Evolutionary conservation across 2,797 vertebrate species (phyloP), one percentile per base, ranked within the genome.

Genomic region (Chelidonichthys spinosus): DNA sequence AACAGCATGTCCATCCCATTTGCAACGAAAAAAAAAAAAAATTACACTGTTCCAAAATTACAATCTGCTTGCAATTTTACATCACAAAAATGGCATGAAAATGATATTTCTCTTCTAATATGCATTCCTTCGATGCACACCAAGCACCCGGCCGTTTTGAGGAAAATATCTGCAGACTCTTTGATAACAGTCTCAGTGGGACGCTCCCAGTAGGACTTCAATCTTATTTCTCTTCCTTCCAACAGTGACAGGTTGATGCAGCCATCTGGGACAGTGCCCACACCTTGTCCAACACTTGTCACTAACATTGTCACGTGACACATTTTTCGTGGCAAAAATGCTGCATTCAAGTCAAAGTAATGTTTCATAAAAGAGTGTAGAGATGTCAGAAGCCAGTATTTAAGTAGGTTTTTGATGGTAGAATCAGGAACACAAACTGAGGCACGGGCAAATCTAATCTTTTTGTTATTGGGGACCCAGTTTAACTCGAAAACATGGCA

Each of bases 211-310:
- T 39, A 53, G 67, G 65, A 68, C 58, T 39, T 71, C 69, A 68
- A 61, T 76, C 79, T 72, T 0, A 58, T 59, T 78, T 63, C 50
- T 15, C 36, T 59, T 49, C 55, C 70, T 53, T 75, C 61, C 36
- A n/a, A 49, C 32, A 43, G 61, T 66, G 82, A 81, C 84, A 76
- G 82, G 59, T 61, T 74, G 71, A 64, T 44, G 52, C 61, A 63
- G 79, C 71, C 71, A 68, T 64, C 78, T 82, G 82, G 66, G 56
- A 73, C 74, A 10, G 9, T 10, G 32, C 35, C 39, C 54, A 64
- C 71, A 74, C 69, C 47, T 69, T 53, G 47, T 47, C 40, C 33
- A 25, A 25, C 25, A 58, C 63, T 44, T 62, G 65, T 72, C 47
- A 58, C 54, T 9, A 33, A 58, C 13, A 42, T 50, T 50, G 47